phyloP scores from a whole-genome alignment of 2,888 invertebrate species.

The Pecten maximus region DNA sequence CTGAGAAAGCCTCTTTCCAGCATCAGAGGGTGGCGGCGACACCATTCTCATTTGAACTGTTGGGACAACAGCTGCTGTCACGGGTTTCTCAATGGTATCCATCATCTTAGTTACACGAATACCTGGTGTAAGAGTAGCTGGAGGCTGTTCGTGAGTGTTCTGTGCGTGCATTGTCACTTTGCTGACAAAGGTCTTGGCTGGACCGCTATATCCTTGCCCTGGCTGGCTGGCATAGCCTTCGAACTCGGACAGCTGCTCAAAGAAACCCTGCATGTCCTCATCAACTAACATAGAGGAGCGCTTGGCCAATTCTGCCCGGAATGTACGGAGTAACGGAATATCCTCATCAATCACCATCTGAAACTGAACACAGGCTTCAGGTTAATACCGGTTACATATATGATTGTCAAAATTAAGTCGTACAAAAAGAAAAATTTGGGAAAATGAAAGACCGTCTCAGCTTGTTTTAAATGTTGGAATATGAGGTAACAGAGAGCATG shows the following conservation, averaged over 20 bases:
- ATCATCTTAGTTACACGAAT: slow-evolving; percentile 41
- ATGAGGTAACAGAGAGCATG: no score
- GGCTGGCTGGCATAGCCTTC: slow-evolving; percentile 72
- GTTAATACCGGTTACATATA: background rate
- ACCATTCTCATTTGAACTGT: slow-evolving; percentile 63
- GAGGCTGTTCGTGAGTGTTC: slow-evolving; percentile 35
- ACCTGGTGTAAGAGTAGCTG: slow-evolving; percentile 39
- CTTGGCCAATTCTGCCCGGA: slow-evolving; percentile 89
- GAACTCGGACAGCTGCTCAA: slow-evolving; percentile 74
- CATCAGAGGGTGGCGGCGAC: slow-evolving; percentile 60
- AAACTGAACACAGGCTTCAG: slow-evolving; percentile 65
- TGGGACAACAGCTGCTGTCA: slow-evolving; percentile 52
- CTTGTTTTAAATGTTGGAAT: no score
- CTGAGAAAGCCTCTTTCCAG: slow-evolving; percentile 60
- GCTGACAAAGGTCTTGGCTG: slow-evolving; percentile 63
- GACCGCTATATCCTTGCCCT: slow-evolving; percentile 53
- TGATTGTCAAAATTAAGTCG: background rate
- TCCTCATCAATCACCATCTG: slow-evolving; percentile 77
- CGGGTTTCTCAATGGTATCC: slow-evolving; percentile 36
- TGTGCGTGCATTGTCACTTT: slow-evolving; percentile 56
- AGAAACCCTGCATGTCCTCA: slow-evolving; percentile 78
- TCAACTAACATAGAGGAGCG: slow-evolving; percentile 77
- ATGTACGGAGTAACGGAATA: slow-evolving; percentile 85
- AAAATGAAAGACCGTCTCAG: no score
- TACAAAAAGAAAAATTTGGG: no score